phyloP scores from a whole-genome alignment of 37 sponge, comb jelly and placozoan species.

The Tethya wilhelma region DNA sequence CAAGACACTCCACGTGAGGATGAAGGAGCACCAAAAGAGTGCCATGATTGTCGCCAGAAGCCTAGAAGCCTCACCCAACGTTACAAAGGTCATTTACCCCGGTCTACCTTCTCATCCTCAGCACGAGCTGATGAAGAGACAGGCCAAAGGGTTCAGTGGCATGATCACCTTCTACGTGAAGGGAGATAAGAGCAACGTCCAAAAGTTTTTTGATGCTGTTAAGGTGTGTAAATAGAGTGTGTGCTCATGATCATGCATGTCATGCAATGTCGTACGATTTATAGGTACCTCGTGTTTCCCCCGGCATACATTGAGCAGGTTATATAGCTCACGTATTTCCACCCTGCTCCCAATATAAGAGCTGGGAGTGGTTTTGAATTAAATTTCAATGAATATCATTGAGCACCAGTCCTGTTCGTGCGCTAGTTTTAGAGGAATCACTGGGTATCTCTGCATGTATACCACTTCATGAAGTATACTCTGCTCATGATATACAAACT shows the following conservation, averaged over 20 bases:
- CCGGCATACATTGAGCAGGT: no score
- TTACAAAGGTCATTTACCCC: slow-evolving; percentile 80
- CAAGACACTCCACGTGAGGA: slow-evolving; percentile 92
- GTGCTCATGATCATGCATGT: not conserved
- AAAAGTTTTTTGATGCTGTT: slow-evolving; percentile 75
- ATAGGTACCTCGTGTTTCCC: no score
- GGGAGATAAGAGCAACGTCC: slow-evolving; percentile 71
- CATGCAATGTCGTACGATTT: no score
- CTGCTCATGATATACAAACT: no score
- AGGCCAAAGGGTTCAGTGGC: slow-evolving; percentile 93
- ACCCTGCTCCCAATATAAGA: no score
- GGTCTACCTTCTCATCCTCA: slow-evolving; percentile 96
- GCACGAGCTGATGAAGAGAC: slow-evolving; percentile 88
- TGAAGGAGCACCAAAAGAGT: slow-evolving; percentile 92
- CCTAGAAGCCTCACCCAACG: slow-evolving; percentile 65
- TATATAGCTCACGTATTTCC: no score
- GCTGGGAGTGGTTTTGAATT: not conserved
- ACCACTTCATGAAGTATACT: not conserved
- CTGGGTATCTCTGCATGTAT: not conserved
- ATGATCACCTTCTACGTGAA: slow-evolving; percentile 93
- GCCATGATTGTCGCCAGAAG: slow-evolving; percentile 85
- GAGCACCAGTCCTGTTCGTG: not conserved
- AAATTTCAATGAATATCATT: no score
- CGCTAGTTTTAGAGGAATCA: not conserved
- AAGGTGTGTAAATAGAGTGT: slow-evolving; percentile 67